These are phyloP conservation scores for Ferrisia virgata DNA, from an alignment of 2,888 invertebrate genomes.

Conservation along the genomic window DNA sequence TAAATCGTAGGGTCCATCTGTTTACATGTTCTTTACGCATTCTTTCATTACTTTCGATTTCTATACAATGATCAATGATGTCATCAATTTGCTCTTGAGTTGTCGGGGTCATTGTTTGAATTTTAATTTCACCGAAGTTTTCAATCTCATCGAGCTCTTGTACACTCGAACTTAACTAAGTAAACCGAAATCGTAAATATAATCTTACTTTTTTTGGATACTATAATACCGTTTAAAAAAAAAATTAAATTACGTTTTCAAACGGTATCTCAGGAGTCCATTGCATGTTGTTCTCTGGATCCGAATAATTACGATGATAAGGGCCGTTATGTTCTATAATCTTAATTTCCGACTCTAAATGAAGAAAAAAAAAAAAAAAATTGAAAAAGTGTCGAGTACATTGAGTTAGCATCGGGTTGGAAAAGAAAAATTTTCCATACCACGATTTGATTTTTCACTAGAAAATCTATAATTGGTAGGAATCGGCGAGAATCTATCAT, in stretches of 20 bases:
- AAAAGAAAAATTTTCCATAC: not conserved
- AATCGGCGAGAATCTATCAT: constrained; percentile 47
- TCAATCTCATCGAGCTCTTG: constrained; percentile 52
- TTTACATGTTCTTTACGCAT: constrained; percentile 85
- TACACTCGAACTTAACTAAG: constrained; percentile 52
- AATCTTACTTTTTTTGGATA: not conserved
- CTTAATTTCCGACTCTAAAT: not conserved
- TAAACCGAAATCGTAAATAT: constrained; percentile 21
- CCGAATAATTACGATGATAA: not conserved
- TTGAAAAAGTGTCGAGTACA: not conserved
- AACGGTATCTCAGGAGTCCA: constrained; percentile 93
- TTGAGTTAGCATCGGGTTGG: too few species aligned
- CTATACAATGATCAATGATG: constrained; percentile 79
- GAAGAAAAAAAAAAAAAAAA: not conserved
- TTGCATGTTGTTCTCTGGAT: constrained; percentile 54
- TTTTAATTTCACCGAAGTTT: constrained; percentile 50
- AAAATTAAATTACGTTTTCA: constrained; percentile 66
- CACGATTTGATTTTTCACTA: not conserved
- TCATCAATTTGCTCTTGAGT: constrained; percentile 63
- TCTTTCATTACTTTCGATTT: constrained; percentile 83
- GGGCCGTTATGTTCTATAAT: constrained; percentile 8
- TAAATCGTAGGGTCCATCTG: constrained; percentile 82
- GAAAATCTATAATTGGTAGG: not conserved
- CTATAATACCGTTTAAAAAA: not conserved
- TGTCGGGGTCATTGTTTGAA: constrained; percentile 43